Base-by-base conservation (phyloP, 2,113 vertebrate species). In the Romanogobio albipinnatus region DNA sequence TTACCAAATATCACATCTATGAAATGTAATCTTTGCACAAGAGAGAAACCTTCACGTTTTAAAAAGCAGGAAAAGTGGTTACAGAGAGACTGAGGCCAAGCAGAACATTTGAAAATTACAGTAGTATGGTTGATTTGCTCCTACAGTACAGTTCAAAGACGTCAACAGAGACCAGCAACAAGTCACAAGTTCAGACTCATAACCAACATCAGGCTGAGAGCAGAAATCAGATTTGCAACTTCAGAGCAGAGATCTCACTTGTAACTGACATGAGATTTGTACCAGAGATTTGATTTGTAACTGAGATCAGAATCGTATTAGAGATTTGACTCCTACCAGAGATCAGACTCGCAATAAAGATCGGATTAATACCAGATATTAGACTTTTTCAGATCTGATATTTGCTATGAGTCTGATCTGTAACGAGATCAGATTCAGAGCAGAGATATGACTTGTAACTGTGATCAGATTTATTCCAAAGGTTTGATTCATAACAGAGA, bases 11-110 rank as follows among this genome's bases (percentile, higher is more conserved):
- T 43, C 33, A 70, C 68, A 86, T 53, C 58, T 49, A 74, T 76
- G 51, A 49, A 17, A 81, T 71, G 70, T 22, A 85, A 86, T 83
- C 84, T 90, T 89, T 88, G 64, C 87, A 82, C 58, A 86, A 84
- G 74, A 88, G 45, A 53, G 51, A 58, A 88, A 84, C 80, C 86
- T 81, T 85, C 36, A 5, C 74, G 26, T 47, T 47, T 7, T 10
- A 39, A 47, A 66, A 81, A 81, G 4, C 4, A 10, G 7, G 29
- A 15, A 19, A 64, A 62, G 36, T 26, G 58, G 22, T 29, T 64
- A 64, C 15, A 76, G 29, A 56, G 10, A 64, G 39, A 19, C 36
- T 10, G 43, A n/a, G 1, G 59, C 8, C 33, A 78, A 61, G 33
- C 11, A 59, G n/a, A 62, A 43, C n/a, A 5, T 10, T 26, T 47